Base-by-base conservation (phyloP, 1,140 invertebrate genomes). In the Lasioglossum albipes region DNA sequence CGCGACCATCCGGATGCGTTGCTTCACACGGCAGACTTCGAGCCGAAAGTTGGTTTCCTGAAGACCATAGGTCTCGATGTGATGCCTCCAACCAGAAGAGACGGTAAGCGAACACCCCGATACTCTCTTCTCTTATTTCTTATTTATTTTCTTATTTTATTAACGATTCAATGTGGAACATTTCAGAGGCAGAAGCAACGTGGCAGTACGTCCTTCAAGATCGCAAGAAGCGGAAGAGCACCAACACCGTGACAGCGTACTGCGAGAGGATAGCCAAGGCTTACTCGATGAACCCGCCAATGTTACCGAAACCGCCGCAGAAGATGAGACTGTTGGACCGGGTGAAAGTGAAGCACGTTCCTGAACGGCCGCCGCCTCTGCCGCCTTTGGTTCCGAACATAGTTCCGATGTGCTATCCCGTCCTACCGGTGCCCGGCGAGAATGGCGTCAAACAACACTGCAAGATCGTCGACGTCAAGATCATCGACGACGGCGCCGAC, bases 121-220 rank as follows among this genome's bases (percentile, higher is more conserved):
- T 12, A 13, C 10, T 49, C 45, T 13, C 2, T 49, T 2, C 0
- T 49, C 10, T 49, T 10, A 12, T 12, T 10, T 12, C 45, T 49
- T 49, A 27, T 27, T 27, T 0, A 27, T 27, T 49, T 61, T 81
- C 20, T 72, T 10, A 27, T 77, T 61, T 13, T 10, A 49, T 10
- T 13, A 3, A 20, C 36, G 20, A 61, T 69, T 77, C 13, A 31
- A 71, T 36, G 65, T 90, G 85, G 61, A 36, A 36, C 36, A 36
- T 36, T 36, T 36, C 87, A 94, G 94, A 94, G 86, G 90, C 90
- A 36, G 94, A 94, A 89, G 61, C 88, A 10, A 92, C 90, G 22
- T 94, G 94, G 94, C 93, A 93, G 71, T 91, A 91, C 71, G 84
- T 94, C 62, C 66, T 94, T 7, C 89, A 91, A 75, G 93, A 94